Percentiles rank a stretch among this genome's conserved stretches.
phyloP scores from a whole-genome alignment of 2,888 invertebrate genomes.

The Drosophila melanosoma region DNA sequence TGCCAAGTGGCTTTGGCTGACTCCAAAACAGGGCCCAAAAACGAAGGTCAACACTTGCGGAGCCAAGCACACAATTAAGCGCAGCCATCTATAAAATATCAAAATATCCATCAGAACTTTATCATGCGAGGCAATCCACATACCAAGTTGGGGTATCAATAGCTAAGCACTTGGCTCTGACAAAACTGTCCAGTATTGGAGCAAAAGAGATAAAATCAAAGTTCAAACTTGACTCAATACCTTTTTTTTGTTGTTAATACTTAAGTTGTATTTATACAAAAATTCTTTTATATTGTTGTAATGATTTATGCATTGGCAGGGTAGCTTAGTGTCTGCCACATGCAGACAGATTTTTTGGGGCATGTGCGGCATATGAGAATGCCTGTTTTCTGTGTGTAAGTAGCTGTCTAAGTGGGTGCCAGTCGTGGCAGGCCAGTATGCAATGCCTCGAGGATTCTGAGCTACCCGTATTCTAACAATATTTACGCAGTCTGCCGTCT shows the following conservation, averaged over 20 bases:
- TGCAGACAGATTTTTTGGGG: constrained; percentile 1
- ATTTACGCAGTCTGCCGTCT: constrained; percentile 59
- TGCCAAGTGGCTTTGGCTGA: constrained; percentile 20
- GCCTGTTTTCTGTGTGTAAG: constrained; percentile 49
- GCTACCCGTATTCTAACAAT: constrained; percentile 46
- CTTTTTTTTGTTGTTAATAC: neutral
- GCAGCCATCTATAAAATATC: constrained; percentile 63
- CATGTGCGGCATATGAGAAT: constrained; percentile 43
- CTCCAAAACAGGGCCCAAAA: constrained; percentile 26
- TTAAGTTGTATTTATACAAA: neutral
- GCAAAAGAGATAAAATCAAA: neutral
- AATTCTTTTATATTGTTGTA: neutral
- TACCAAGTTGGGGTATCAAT: constrained; percentile 5
- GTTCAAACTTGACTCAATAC: neutral
- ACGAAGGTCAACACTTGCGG: constrained; percentile 46
- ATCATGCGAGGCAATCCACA: constrained; percentile 14
- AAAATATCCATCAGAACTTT: constrained; percentile 39
- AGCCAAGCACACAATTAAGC: constrained; percentile 52
- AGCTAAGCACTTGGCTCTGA: neutral
- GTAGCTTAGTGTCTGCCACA: constrained; percentile 22
- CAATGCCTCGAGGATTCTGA: constrained; percentile 20
- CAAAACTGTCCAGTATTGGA: neutral
- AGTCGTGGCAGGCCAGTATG: constrained; percentile 15
- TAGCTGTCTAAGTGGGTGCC: constrained; percentile 62
- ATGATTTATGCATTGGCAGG: constrained; percentile 15